Conservation (phyloP, 2,113 vertebrate species). For the Malurus melanocephalus region DNA sequence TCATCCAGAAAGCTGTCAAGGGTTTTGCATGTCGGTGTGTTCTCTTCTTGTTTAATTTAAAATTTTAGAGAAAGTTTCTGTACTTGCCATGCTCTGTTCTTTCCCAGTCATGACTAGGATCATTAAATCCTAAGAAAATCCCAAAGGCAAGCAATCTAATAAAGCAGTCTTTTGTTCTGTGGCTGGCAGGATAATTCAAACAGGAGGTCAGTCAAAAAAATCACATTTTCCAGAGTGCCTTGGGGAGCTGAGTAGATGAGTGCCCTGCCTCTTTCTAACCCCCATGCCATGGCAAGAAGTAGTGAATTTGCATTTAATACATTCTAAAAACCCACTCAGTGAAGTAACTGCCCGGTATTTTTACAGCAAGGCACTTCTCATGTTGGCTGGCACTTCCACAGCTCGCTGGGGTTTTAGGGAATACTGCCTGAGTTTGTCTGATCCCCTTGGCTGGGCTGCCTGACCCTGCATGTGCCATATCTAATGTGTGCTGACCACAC, state of each 20-base stretch:
- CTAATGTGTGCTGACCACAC: neutral
- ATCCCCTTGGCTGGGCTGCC: neutral
- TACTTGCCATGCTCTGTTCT: neutral
- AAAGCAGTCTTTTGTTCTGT: neutral
- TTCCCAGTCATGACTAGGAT: neutral
- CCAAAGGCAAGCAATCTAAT: neutral
- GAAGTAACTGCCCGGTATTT: neutral
- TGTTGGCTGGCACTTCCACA: neutral
- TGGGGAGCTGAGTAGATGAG: neutral
- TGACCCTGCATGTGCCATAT: neutral
- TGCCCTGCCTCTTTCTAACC: neutral
- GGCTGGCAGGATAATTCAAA: neutral
- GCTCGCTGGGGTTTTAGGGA: neutral
- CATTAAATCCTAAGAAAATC: neutral
- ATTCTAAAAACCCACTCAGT: neutral
- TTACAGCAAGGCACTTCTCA: neutral
- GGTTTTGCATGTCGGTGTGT: neutral
- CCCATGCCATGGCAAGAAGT: neutral
- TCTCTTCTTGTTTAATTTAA: neutral
- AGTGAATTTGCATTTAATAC: neutral
- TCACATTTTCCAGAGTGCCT: neutral
- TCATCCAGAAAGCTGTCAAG: neutral
- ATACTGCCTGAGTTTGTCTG: neutral
- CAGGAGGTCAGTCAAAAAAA: neutral
- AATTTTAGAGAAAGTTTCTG: neutral